These are phyloP conservation scores for Etia nguti DNA, from an alignment of 2,113 vertebrate species.

Conservation along the genomic window DNA sequence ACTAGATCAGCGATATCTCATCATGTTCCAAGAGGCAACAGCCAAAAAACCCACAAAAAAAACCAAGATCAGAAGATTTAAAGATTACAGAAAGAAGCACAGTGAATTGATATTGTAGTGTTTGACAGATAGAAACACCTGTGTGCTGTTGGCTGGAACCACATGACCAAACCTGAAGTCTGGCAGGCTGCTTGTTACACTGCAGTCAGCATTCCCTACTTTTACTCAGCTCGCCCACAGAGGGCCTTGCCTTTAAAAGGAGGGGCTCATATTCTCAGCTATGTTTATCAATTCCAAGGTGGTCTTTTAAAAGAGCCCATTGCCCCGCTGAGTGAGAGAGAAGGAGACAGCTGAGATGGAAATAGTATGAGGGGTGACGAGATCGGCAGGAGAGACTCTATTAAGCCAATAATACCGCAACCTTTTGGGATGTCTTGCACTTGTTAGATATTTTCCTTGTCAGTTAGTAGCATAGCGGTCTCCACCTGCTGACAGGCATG, in stretches of 20 bases:
- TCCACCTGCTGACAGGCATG: slow-evolving; percentile 30
- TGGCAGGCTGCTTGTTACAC: slow-evolving; percentile 43
- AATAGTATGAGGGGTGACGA: slow-evolving; percentile 42
- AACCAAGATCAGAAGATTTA: not conserved
- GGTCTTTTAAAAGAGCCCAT: slow-evolving; percentile 60
- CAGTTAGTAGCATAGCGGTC: not conserved
- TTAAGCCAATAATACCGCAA: slow-evolving; percentile 38
- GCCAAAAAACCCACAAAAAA: rapidly evolving
- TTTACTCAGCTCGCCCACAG: slow-evolving; percentile 33
- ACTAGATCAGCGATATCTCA: not conserved
- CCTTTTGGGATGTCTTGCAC: slow-evolving; percentile 33
- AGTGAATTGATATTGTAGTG: not conserved
- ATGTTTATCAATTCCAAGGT: slow-evolving; percentile 73
- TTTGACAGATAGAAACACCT: not conserved
- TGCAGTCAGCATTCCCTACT: slow-evolving; percentile 69
- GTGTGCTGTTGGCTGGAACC: not conserved
- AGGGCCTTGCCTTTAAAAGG: slow-evolving; percentile 74
- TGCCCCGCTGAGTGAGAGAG: slow-evolving; percentile 5
- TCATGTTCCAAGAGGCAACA: not conserved
- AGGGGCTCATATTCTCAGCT: slow-evolving; percentile 71
- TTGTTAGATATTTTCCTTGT: not conserved
- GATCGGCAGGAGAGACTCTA: slow-evolving; percentile 12
- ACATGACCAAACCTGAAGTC: not conserved
- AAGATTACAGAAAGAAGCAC: not conserved
- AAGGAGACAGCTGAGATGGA: slow-evolving; percentile 59